A percentile compares a stretch with the other conserved stretches of the same genome.
Evolutionary conservation across 2,113 vertebrate species (phyloP).

Genomic region (Benitochromis conjunctus): DNA sequence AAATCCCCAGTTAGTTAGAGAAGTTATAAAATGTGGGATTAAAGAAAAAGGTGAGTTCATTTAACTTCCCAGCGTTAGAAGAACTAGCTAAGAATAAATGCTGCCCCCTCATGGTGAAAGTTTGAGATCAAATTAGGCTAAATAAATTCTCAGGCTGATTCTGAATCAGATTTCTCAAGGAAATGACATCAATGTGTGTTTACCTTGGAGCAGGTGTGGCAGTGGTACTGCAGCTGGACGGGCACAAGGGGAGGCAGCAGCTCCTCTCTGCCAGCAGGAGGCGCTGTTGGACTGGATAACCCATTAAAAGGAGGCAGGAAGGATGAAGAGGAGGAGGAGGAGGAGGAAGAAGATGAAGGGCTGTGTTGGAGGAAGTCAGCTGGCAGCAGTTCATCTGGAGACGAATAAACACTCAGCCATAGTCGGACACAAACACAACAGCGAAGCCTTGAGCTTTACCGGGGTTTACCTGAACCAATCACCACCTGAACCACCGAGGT

Average conservation of each 20-base stretch:
- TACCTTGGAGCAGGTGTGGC: slow-evolving; percentile 73
- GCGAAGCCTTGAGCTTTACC: neutral
- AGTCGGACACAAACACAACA: neutral
- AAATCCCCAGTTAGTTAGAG: too few relatives aligned
- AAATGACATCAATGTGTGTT: neutral
- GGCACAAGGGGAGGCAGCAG: slow-evolving; percentile 23
- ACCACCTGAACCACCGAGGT: slow-evolving; percentile 48
- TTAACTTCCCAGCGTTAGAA: too few relatives aligned
- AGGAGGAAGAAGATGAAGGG: neutral
- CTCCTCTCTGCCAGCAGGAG: slow-evolving; percentile 27
- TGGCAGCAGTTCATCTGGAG: slow-evolving; percentile 6
- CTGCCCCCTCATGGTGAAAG: too few relatives aligned
- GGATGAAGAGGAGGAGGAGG: neutral
- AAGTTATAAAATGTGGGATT: too few relatives aligned
- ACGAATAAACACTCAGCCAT: neutral
- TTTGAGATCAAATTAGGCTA: neutral
- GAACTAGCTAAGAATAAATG: neutral
- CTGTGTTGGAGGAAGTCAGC: neutral
- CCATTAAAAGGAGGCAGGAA: neutral
- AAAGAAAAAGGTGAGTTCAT: too few relatives aligned
- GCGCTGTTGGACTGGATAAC: neutral
- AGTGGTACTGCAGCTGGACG: slow-evolving; percentile 18
- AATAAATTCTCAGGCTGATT: neutral
- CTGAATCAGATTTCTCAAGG: neutral
- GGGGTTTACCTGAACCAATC: slow-evolving; percentile 38